Conservation (phyloP, 2,888 invertebrate genomes). For the Drepanosiphum platanoidis region DNA sequence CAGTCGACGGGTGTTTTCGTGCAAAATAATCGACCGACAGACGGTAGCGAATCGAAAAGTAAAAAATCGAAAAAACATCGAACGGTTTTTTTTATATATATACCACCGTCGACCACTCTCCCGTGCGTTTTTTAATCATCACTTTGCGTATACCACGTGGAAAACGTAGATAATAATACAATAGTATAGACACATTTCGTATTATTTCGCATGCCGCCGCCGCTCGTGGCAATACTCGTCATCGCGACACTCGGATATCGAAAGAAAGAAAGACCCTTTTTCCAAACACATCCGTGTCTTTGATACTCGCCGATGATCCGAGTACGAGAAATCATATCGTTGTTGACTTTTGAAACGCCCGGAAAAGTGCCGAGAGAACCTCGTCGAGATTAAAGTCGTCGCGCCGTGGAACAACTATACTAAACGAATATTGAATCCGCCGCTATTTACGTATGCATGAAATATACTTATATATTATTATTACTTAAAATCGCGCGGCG, state of each 20-base stretch:
- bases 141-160: background rate
- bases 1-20: background rate
- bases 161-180: background rate
- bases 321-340: background rate
- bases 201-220: no score
- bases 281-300: no score
- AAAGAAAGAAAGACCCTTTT: no score
- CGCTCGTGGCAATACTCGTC: no score
- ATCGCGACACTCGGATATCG: no score
- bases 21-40: background rate
- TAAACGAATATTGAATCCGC: background rate
- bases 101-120: background rate
- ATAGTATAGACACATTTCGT: background rate
- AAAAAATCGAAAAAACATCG: background rate
- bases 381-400: background rate
- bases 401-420: no score
- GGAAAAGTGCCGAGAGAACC: background rate
- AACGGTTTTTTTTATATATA: background rate
- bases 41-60: background rate
- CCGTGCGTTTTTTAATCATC: no score
- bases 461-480: no score
- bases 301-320: no score
- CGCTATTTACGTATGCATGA: background rate
- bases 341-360: no score
- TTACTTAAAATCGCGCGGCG: background rate